Percentiles rank a stretch among this genome's conserved stretches.
Conservation (phyloP, 2,113 vertebrate genomes). For the Promerops cafer region DNA sequence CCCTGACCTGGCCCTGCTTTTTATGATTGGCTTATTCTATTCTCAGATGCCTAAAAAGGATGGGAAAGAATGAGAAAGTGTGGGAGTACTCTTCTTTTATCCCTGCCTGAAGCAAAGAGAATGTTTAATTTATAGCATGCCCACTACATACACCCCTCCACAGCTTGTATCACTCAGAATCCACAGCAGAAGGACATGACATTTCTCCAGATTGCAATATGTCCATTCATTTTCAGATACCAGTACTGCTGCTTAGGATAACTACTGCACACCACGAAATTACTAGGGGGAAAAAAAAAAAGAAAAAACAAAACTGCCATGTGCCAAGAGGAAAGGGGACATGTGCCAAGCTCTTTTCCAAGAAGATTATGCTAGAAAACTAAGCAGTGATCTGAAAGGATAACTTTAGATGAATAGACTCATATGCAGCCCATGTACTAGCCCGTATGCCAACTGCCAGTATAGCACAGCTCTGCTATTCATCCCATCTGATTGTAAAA, state of each 20-base stretch:
- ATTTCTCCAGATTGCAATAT: slow-evolving; percentile 8
- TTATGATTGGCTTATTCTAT: neutral
- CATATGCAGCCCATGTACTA: slow-evolving; percentile 43
- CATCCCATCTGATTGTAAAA: slow-evolving; percentile 31
- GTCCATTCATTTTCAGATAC: slow-evolving; percentile 7
- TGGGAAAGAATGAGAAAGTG: neutral
- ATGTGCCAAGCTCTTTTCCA: neutral
- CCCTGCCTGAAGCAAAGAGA: neutral
- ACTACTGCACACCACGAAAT: slow-evolving; percentile 3
- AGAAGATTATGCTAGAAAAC: slow-evolving; percentile 16
- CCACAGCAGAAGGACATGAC: neutral
- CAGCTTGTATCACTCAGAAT: neutral
- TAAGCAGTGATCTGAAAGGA: slow-evolving; percentile 19
- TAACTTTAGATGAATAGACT: slow-evolving; percentile 27
- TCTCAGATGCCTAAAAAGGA: neutral
- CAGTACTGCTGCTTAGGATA: neutral
- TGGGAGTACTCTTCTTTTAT: neutral
- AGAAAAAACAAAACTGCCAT: neutral
- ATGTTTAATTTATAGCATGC: neutral
- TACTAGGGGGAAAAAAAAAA: neutral
- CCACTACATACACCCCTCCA: neutral
- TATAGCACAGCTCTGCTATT: slow-evolving; percentile 24
- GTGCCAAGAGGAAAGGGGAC: slow-evolving; percentile 11
- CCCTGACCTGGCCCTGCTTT: neutral
- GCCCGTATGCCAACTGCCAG: slow-evolving; percentile 25